Evolutionary conservation across 2,888 invertebrate genomes (phyloP), one percentile per base, ranked within the genome.

Genomic region (Dynastes tityus): DNA sequence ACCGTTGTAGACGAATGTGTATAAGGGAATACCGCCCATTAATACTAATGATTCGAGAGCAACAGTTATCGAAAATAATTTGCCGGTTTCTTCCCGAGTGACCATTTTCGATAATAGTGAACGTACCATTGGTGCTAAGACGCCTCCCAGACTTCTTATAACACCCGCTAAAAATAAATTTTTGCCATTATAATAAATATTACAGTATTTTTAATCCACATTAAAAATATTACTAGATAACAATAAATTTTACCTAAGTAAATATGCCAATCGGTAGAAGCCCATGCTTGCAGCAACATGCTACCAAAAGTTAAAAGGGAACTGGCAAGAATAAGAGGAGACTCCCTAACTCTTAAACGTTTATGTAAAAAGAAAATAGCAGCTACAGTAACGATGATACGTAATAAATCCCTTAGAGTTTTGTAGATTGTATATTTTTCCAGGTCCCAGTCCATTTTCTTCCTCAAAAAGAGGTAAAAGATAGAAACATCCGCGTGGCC

Each of bases 391-490:
- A 94, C 94, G 11, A 90, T 49, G 80, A 92, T 91, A 0, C 90
- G 87, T 45, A 92, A 86, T 0, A 91, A 81, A 2, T 91, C 90
- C 74, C 87, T 89, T 0, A 89, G 85, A 1, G 92, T 92, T n/a
- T 90, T 90, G 85, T 89, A 94, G 49, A 89, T 87, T 0, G 93
- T 93, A 82, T 90, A 94, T 37, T 92, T 89, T 76, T 90, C 88
- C 51, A 94, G 88, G n/a, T 91, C 89, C 95, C 95, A 95, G 27
- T 91, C 89, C 55, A 95, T 91, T 84, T 92, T 91, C 55, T 91
- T 89, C 80, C 93, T 90, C 5, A 92, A 87, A 83, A 93, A 95
- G 82, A 94, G 83, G 84, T 92, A 95, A 70, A 91, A 90, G n/a
- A 68, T 22, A 11, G 67, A 68, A n/a, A 94, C 89, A 13, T 88